Evolutionary conservation across 2,797 vertebrate species (phyloP), one percentile per base, ranked within the genome.

Genomic region (Lophius americanus): DNA sequence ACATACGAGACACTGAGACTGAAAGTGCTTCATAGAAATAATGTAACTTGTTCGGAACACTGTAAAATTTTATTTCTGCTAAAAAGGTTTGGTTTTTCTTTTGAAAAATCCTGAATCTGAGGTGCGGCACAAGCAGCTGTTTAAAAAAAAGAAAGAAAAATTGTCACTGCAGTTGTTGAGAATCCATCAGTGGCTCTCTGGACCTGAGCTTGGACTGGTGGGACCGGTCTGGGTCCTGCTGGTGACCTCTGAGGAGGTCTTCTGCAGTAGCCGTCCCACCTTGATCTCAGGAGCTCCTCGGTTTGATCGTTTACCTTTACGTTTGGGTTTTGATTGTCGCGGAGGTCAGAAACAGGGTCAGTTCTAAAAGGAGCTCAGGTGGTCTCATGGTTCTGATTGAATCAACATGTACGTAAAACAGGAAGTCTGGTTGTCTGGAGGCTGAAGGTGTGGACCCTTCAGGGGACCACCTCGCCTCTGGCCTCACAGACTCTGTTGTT

Each of bases 11-110:
- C 61, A 61, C 44, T 51, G 57, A 74, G 70, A 69, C 75, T 78
- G 69, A 84, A 89, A 91, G 91, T 91, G 90, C 87, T 85, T 76
- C 71, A 76, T 81, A 75, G 35, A 77, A 76, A 52, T 35, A 49
- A 71, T 39, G 59, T 46, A 62, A 73, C 50, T 60, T 52, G 51
- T 50, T 51, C 23, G 49, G 48, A 49, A 69, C 32, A 48, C 11
- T 53, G 7, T 33, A 9, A 59, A 9, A 59, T 8, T 6, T 42
- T 6, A 10, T 52, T 43, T 59, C 7, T 50, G 39, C 39, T 3
- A 51, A n/a, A 37, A 37, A 36, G 46, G 33, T 13, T 13, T 2
- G 5, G 11, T 42, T 9, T 9, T 42, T 42, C 9, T 41, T 41
- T 41, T 41, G 5, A 41, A 41, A 41, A 41, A 23, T 23, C 23